Evolutionary conservation across 2,797 vertebrate species (phyloP).

Genomic region (Urophycis tenuis): DNA sequence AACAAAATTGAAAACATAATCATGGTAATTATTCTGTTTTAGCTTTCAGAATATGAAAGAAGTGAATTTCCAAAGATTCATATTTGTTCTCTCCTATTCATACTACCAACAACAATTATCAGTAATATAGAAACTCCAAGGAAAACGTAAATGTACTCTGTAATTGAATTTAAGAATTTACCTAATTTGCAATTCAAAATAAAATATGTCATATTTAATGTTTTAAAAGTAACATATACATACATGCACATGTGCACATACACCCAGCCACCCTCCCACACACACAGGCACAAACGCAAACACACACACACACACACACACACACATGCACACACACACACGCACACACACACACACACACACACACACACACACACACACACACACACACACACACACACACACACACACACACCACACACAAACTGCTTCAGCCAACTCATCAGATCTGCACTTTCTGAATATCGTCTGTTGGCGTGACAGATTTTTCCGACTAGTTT

Average conservation of each 20-base stretch:
- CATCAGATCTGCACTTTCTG: not conserved
- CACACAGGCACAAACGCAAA: not conserved
- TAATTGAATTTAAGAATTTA: no score
- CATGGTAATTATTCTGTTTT: slow-evolving; percentile 38
- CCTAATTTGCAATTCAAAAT: no score
- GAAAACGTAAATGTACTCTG: slow-evolving; percentile 24
- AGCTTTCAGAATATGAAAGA: slow-evolving; percentile 48
- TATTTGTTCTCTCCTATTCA: slow-evolving; percentile 26
- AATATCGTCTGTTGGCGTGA: slow-evolving; percentile 21
- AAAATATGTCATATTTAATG: not conserved
- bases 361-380: not conserved
- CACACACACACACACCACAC: slow-evolving; percentile 3
- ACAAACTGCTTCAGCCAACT: not conserved
- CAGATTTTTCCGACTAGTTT: slow-evolving; percentile 51
- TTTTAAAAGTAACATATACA: not conserved
- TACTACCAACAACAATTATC: slow-evolving; percentile 37
- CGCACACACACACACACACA: not conserved
- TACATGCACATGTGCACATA: not conserved
- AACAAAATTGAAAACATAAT: slow-evolving; percentile 40
- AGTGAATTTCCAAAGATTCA: slow-evolving; percentile 25
- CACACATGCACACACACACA: not conserved
- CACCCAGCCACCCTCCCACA: not conserved
- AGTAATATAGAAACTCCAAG: slow-evolving; percentile 37
- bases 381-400: slow-evolving; percentile 4
- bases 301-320: not conserved